phyloP scores from a whole-genome alignment of 2,113 vertebrate genomes.

The Casuarius casuarius region DNA sequence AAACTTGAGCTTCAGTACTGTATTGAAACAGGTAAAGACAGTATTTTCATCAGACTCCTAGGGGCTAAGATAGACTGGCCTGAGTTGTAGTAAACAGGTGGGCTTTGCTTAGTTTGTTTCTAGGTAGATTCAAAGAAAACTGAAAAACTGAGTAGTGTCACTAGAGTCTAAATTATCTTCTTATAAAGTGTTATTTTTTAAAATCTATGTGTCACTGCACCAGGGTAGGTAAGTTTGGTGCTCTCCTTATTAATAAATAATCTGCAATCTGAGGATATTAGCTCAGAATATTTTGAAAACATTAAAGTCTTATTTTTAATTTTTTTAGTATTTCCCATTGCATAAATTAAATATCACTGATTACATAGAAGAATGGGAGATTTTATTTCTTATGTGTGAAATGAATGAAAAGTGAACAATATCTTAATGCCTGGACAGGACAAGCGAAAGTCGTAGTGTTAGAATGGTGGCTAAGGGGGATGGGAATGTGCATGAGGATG shows the following conservation, averaged over 20 bases:
- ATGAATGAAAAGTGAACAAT: neutral
- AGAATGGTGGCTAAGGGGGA: neutral
- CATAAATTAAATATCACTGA: neutral
- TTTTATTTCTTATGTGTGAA: neutral
- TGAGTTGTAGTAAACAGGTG: neutral
- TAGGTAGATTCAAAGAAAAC: neutral
- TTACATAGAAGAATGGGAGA: neutral
- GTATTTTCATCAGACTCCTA: neutral
- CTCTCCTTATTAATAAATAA: neutral
- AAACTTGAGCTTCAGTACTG: neutral
- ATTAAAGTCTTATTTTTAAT: neutral
- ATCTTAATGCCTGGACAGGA: neutral
- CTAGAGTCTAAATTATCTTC: neutral
- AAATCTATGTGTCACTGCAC: neutral
- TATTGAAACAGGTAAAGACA: neutral
- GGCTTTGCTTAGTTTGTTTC: neutral
- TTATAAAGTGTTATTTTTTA: neutral
- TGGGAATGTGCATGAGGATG: neutral
- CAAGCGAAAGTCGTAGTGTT: neutral
- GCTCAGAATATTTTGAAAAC: neutral
- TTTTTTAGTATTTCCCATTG: neutral
- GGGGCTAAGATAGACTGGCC: neutral
- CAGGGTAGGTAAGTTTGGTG: neutral
- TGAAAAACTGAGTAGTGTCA: neutral
- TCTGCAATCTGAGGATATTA: neutral